Conservation (phyloP, 2,888 invertebrate species). For the Sussaba pulchella region DNA sequence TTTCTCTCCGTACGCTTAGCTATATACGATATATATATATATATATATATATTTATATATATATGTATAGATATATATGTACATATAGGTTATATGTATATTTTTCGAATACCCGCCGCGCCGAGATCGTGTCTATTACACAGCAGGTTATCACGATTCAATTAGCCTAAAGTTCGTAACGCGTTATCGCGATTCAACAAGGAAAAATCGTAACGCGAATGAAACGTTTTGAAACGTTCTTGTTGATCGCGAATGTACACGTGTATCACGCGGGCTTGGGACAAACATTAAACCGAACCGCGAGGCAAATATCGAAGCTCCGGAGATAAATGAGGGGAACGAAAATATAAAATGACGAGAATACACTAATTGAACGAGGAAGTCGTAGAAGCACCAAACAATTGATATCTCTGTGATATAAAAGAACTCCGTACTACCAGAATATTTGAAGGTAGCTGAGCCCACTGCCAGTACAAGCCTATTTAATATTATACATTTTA, state of each 20-base stretch:
- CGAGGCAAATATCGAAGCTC: constrained; percentile 5
- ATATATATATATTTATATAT: constrained; percentile 23
- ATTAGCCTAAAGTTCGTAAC: constrained; percentile 25
- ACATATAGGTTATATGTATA: constrained; percentile 41
- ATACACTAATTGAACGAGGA: constrained; percentile 42
- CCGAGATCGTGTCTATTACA: constrained; percentile 40
- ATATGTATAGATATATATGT: background rate
- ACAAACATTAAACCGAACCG: constrained; percentile 15
- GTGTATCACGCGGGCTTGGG: constrained; percentile 20
- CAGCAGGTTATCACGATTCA: constrained; percentile 35
- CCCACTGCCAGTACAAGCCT: constrained; percentile 81
- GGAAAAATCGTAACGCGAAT: background rate
- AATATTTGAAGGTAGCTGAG: constrained; percentile 78
- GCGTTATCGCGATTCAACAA: background rate
- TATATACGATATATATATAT: constrained; percentile 28
- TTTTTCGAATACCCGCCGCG: constrained; percentile 44
- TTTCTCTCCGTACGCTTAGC: constrained; percentile 31
- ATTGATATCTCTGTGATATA: constrained; percentile 80
- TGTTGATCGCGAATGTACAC: constrained; percentile 11
- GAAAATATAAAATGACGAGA: background rate
- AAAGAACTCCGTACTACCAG: constrained; percentile 79
- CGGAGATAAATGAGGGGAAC: no score
- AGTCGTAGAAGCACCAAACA: constrained; percentile 76
- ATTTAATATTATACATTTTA: constrained; percentile 65
- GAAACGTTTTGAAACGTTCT: constrained; percentile 1